Evolutionary conservation across 2,888 invertebrate species (phyloP), one percentile per base, ranked within the genome.

Genomic region (Abrostola triplasia): DNA sequence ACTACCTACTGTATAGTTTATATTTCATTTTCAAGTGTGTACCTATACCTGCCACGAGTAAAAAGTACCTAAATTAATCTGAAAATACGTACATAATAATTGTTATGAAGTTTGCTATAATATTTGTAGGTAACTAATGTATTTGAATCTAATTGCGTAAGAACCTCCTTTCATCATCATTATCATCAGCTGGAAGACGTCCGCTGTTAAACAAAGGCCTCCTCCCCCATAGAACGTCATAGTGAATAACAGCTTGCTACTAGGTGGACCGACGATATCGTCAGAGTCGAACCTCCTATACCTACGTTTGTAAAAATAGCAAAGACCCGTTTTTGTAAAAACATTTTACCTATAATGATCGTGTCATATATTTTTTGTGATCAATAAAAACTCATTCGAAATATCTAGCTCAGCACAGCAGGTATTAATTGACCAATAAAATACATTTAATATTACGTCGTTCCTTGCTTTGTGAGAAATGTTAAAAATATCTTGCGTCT

Each of bases 401-500:
- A 67, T 53, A 52, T 60, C 49, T 70, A 50, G 50, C 61, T 49
- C 44, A 24, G 42, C 77, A 54, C 70, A 79, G 77, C 79, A 36
- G 77, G 77, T 66, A 73, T 66, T 76, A 70, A 79, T 77, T 68
- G 73, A 12, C 58, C 63, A 64, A 70, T 73, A 79, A 51, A 70
- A 63, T 70, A 72, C 65, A 64, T 73, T 67, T 59, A 58, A 68
- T 53, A 56, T 77, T 54, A 63, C 48, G 42, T 50, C 47, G 37
- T 62, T 61, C 64, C 36, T 40, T 35, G 41, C 37, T 64, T 10
- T 44, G 51, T 54, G 24, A 12, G 40, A 38, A 47, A 51, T 47
- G 36, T 61, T 51, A 36, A 61, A 59, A 63, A 58, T 5, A 9
- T 36, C 49, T 64, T 50, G 52, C 50, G 59, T 50, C 35, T 51